Percentiles rank a stretch among this genome's conserved stretches.
phyloP scores from a whole-genome alignment of 2,797 vertebrate species.

The Lateolabrax maculatus region DNA sequence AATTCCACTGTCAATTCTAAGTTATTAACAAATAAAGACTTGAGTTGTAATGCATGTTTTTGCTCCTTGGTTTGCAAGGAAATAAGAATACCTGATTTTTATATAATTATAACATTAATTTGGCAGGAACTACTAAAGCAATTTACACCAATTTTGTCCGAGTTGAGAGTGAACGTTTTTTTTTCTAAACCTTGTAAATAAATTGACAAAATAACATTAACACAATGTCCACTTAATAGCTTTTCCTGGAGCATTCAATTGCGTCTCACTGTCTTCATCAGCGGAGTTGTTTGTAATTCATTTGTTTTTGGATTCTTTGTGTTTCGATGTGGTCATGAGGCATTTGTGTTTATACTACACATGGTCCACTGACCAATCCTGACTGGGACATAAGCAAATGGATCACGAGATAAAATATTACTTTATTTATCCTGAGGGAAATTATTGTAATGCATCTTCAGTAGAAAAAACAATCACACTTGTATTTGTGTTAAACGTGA shows the following conservation, averaged over 20 bases:
- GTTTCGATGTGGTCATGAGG: background rate
- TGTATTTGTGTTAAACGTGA: background rate
- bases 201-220: background rate
- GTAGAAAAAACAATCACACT: too few relatives aligned
- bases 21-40: constrained; percentile 68
- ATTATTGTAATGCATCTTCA: too few relatives aligned
- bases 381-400: background rate
- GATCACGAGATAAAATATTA: too few relatives aligned
- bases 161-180: background rate
- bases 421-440: too few relatives aligned
- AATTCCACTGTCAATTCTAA: constrained; percentile 57
- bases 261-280: background rate
- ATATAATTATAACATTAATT: background rate
- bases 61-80: background rate
- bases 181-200: background rate
- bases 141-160: background rate
- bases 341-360: background rate
- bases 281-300: background rate
- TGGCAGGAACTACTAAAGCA: background rate
- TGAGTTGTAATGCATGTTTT: background rate
- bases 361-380: background rate
- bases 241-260: background rate
- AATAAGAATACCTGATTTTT: background rate
- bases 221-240: background rate
- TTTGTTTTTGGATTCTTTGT: background rate